phyloP scores from a whole-genome alignment of 2,113 vertebrate species.

The Nothocercus nigrocapillus region DNA sequence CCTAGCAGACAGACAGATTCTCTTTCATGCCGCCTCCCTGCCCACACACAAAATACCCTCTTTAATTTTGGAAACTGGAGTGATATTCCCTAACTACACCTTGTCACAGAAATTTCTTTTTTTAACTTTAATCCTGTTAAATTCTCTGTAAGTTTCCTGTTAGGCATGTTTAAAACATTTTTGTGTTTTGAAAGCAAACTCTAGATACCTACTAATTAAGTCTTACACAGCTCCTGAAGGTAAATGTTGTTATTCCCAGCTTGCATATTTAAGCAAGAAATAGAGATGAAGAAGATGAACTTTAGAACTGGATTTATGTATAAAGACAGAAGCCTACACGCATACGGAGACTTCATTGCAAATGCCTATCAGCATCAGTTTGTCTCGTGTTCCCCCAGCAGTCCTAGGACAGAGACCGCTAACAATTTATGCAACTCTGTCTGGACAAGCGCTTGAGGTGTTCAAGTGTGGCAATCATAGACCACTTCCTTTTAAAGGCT shows the following conservation, averaged over 20 bases:
- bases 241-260: not conserved
- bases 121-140: not conserved
- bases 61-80: not conserved
- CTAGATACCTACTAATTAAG: not conserved
- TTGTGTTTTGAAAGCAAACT: not conserved
- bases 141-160: not conserved
- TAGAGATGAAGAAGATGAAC: not conserved
- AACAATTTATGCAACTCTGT: not conserved
- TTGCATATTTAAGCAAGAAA: not conserved
- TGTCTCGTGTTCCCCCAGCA: not conserved
- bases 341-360: not conserved
- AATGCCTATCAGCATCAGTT: not conserved
- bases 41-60: not conserved
- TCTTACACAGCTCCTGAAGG: not conserved
- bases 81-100: not conserved
- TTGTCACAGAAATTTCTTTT: not conserved
- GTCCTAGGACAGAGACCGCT: not conserved
- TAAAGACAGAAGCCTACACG: not conserved
- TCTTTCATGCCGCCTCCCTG: not conserved
- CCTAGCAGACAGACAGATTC: not conserved
- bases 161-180: not conserved
- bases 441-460: not conserved
- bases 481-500: not conserved
- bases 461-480: not conserved
- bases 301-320: not conserved